Evolutionary conservation across 2,888 invertebrate species (phyloP), one percentile per base, ranked within the genome.

Genomic region (Entomobrya multifasciata): DNA sequence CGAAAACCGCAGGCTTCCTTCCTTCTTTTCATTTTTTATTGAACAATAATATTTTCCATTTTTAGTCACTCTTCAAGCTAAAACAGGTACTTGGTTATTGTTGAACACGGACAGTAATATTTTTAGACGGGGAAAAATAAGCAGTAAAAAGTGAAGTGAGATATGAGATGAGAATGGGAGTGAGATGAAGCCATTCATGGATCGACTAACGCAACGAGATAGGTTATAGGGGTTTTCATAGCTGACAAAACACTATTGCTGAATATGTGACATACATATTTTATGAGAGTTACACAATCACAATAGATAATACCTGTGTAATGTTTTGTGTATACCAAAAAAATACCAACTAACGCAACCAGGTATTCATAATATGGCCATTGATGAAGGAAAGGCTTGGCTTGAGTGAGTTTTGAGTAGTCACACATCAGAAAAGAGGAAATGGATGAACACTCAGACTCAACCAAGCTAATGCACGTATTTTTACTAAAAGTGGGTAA

Each of bases 151-250:
- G 67, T 25, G 67, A 60, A 60, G 60, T 30, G 11, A 11, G 27
- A 30, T 25, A 20, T n/a, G 60, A 4, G 17, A 60, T 60, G 17
- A n/a, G 25, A n/a, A n/a, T 60, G 22, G 15, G 20, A 20, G 30
- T 25, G 36, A 67, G 44, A 67, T 67, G 44, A 67, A 67, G 67
- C 67, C 41, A 67, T 67, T 67, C 67, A 67, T 67, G 67, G 67
- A 44, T 65, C 17, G 41, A 65, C 36, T n/a, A 49, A 49, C 30
- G n/a, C n/a, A n/a, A n/a, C 4, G 36, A 8, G 22, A 44, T 67
- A 67, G 36, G 4, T 36, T 20, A 44, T 67, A 67, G n/a, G 67
- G 67, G 41, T 67, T 67, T 67, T 52, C 4, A 67, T 67, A 67
- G 67, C 67, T 67, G 67, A 67, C 41, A 41, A 67, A 67, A 41